Base-by-base conservation (phyloP, 1,140 invertebrate species). In the Halesus radiatus region DNA sequence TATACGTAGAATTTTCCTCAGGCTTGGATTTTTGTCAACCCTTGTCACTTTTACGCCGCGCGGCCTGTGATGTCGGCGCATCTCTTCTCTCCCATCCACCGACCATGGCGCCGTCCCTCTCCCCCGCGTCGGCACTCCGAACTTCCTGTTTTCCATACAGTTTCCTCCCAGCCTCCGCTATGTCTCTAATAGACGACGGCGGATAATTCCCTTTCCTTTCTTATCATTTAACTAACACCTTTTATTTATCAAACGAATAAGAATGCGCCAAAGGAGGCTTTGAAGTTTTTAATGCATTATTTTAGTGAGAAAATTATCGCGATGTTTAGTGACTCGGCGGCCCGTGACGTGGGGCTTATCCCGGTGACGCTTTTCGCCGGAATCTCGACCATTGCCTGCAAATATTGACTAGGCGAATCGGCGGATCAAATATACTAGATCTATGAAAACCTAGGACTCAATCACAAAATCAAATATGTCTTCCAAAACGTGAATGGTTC, bases 391-490 rank as follows among this genome's bases (percentile, higher is more conserved):
- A 60, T 18, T 32, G 18, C 58, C 76, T 45, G 16, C 62, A 53
- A 52, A 78, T 54, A 66, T 78, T 66, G 62, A 78, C 62, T 22
- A 16, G 18, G 50, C 10, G 54, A 64, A 26, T n/a, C 23, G 62
- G 29, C 50, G 68, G 45, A 52, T 72, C 52, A 22, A 53, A 72
- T 20, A 72, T 72, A 8, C 13, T 32, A 64, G 45, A 37, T 70
- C 68, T 20, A 68, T 68, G 62, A 70, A 29, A 68, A 54, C 76
- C 50, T 78, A 78, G 64, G 29, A 75, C 72, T 75, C 29, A 45
- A 75, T 75, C 80, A 77, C 84, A 87, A 87, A 87, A 87, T 87
- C 86, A 84, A 73, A 85, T 84, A 87, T 84, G 87, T 87, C 87
- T 87, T 87, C 87, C 86, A 87, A 82, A 78, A 54, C 18, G 74